Base-by-base conservation (phyloP, 1,140 invertebrate species). In the Eumaeus atala region DNA sequence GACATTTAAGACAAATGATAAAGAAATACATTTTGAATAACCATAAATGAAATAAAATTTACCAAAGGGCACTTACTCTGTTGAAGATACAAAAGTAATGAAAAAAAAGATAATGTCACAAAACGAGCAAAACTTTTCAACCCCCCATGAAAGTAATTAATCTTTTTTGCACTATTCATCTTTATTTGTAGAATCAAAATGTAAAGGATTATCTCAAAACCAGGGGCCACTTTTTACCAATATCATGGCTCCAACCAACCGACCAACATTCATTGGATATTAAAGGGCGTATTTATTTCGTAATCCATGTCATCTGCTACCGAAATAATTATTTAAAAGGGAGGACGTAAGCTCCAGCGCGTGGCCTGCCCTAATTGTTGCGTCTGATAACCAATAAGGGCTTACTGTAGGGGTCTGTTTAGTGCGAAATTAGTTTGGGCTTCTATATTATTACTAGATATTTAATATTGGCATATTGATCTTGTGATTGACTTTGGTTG, bases 221-320 rank as follows among this genome's bases (percentile, higher is more conserved):
- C 40, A 9, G 14, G 14, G n/a, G 40, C 40, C 40, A 44, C 12
- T 44, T 44, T 44, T 44, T 17, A 44, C 35, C 49, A 2, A 33
- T 14, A 33, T 14, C 33, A 49, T 38, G 14, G 38, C 51, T 14
- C 28, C 38, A 53, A 14, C 40, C 38, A 40, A 35, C 34, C 51
- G 36, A 56, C 47, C 59, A 54, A 65, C 58, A 69, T 64, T 67
- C 51, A 57, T 61, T 50, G 38, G 36, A 49, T 57, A 69, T 64
- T 62, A 64, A 59, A 67, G 67, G 65, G 65, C 48, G 56, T 53
- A 59, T 66, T 61, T 61, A 61, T 36, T 44, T 28, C 49, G 56
- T 85, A 86, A 86, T 84, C 78, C 78, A 68, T 80, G 77, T 84
- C 80, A 84, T 84, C 79, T 84, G 80, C 74, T 86, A 60, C 80